Percentiles rank a stretch among this genome's conserved stretches.
These are phyloP conservation scores for Drosophila austrosaltans DNA, from an alignment of 2,888 invertebrate genomes.

Conservation along the genomic window DNA sequence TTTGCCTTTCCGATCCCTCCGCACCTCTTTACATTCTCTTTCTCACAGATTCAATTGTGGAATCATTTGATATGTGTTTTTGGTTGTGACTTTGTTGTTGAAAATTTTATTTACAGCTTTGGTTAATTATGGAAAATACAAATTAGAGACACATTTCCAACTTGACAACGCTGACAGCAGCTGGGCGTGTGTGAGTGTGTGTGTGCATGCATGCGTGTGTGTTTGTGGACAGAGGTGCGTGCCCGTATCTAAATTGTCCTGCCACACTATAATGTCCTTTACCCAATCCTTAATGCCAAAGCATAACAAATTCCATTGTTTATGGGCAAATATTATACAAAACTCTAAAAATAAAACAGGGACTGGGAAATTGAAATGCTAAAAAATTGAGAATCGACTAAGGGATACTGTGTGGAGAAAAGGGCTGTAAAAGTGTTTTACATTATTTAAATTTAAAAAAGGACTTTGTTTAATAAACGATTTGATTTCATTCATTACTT, in stretches of 20 bases:
- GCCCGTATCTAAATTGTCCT: neutral
- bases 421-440: too few species aligned
- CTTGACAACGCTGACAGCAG: constrained; percentile 28
- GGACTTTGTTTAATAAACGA: too few species aligned
- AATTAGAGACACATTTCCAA: constrained; percentile 49
- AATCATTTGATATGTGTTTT: constrained; percentile 43
- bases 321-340: neutral
- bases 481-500: too few species aligned
- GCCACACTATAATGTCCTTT: constrained; percentile 1
- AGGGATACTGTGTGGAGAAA: neutral
- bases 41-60: neutral
- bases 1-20: constrained; percentile 21
- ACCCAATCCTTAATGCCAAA: constrained; percentile 4
- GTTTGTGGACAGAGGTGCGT: constrained; percentile 11
- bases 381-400: neutral
- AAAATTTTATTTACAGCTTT: constrained; percentile 21
- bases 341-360: neutral
- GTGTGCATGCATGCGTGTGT: neutral
- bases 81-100: constrained; percentile 14
- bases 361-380: neutral
- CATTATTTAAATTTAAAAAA: too few species aligned
- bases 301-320: neutral
- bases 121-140: constrained; percentile 40
- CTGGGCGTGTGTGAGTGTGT: neutral
- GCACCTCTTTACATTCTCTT: too few species aligned